phyloP scores from a whole-genome alignment of 37 sponge, comb jelly and placozoan genomes.

The Theonella swinhoei region DNA sequence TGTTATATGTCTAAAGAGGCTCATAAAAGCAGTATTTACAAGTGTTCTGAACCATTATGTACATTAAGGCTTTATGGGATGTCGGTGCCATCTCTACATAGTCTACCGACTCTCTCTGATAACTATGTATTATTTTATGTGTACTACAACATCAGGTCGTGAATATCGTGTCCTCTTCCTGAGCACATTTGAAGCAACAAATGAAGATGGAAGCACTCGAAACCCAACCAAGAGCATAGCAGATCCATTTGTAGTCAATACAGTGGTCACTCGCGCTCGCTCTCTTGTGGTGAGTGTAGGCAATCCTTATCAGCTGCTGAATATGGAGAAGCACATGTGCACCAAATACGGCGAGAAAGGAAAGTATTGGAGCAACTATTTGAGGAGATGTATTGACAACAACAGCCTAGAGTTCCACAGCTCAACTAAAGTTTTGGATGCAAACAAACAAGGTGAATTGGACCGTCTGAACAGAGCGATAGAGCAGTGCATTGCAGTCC shows the following conservation, averaged over 20 bases:
- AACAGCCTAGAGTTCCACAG: not conserved
- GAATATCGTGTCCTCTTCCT: slow-evolving; percentile 69
- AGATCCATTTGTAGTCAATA: slow-evolving; percentile 70
- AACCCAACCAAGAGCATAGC: slow-evolving; percentile 70
- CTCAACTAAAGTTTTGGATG: too few species aligned
- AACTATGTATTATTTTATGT: not conserved
- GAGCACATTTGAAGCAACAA: slow-evolving; percentile 59
- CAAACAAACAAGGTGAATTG: too few species aligned
- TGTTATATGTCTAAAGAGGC: too few species aligned
- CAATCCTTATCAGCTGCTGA: slow-evolving; percentile 67
- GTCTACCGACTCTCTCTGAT: not conserved
- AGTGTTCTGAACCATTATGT: too few species aligned
- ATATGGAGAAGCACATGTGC: slow-evolving; percentile 47
- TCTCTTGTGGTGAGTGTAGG: slow-evolving; percentile 70
- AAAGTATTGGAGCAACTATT: slow-evolving; percentile 42
- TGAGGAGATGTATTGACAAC: slow-evolving; percentile 30
- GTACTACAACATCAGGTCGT: too few species aligned
- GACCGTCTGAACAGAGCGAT: too few species aligned
- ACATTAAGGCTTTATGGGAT: not conserved
- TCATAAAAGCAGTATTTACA: too few species aligned
- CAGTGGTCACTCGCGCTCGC: slow-evolving; percentile 68
- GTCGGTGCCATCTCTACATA: not conserved
- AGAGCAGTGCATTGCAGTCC: too few species aligned
- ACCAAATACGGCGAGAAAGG: slow-evolving; percentile 11
- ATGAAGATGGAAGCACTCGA: slow-evolving; percentile 24